Evolutionary conservation across 2,797 vertebrate species (phyloP).

Genomic region (Neopelma chrysocephalum): DNA sequence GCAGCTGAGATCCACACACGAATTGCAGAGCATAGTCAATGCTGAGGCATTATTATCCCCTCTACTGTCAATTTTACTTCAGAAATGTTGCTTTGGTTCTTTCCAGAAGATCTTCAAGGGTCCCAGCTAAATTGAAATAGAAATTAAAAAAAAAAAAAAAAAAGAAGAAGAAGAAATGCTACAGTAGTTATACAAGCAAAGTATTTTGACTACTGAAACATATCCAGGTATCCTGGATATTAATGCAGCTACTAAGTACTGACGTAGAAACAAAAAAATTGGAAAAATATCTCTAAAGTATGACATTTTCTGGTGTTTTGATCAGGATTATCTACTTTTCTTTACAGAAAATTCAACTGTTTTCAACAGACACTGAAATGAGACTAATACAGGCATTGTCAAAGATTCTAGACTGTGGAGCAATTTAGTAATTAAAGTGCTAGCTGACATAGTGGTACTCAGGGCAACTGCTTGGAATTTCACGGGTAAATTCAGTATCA

Average conservation of each 20-base stretch:
- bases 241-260: neutral
- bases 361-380: neutral
- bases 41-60: neutral
- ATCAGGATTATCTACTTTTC: neutral
- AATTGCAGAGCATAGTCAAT: neutral
- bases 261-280: neutral
- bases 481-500: neutral
- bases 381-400: neutral
- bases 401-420: neutral
- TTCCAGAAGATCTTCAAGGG: neutral
- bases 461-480: neutral
- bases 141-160: neutral
- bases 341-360: neutral
- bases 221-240: neutral
- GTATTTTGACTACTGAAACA: neutral
- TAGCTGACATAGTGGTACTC: neutral
- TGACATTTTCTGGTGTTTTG: neutral
- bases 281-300: neutral
- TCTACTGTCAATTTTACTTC: neutral
- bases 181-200: neutral
- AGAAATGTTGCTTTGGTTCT: neutral
- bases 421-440: neutral
- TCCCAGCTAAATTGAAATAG: neutral
- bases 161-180: neutral
- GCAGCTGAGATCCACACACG: neutral